phyloP scores from a whole-genome alignment of 2,888 invertebrate genomes.

The Nomada lathburiana region DNA sequence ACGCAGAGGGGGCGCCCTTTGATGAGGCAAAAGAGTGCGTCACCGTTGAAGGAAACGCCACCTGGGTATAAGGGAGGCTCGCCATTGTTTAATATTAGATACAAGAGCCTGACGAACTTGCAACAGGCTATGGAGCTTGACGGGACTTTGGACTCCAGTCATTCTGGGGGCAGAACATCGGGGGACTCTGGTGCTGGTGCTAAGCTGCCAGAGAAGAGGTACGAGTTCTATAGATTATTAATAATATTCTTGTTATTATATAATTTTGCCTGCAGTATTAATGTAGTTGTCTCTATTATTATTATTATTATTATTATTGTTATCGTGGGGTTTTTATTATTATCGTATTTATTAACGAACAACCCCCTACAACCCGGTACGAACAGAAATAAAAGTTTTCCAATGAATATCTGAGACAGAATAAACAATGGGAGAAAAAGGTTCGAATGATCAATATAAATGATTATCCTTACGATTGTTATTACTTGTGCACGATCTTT shows the following conservation, averaged over 20 bases:
- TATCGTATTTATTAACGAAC: too few species aligned
- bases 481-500: too few species aligned
- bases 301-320: too few species aligned
- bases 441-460: too few species aligned
- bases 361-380: too few species aligned
- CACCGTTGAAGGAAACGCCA: constrained; percentile 89
- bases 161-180: constrained; percentile 94
- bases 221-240: background rate
- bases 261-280: background rate
- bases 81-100: constrained; percentile 91
- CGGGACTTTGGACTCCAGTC: constrained; percentile 95
- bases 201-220: constrained; percentile 92
- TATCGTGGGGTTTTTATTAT: too few species aligned
- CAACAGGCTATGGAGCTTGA: constrained; percentile 90
- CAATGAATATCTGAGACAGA: too few species aligned
- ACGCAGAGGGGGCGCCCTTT: constrained; percentile 88
- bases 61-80: constrained; percentile 91
- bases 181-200: constrained; percentile 92
- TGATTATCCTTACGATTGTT: too few species aligned
- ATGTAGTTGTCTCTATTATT: too few species aligned
- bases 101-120: constrained; percentile 87
- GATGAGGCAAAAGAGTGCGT: constrained; percentile 90
- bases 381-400: too few species aligned
- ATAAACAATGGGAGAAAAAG: too few species aligned
- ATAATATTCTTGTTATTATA: too few species aligned